Base-by-base conservation (phyloP, 37 sponge, comb jelly and placozoan genomes). In the Cliona cf. orientalis region DNA sequence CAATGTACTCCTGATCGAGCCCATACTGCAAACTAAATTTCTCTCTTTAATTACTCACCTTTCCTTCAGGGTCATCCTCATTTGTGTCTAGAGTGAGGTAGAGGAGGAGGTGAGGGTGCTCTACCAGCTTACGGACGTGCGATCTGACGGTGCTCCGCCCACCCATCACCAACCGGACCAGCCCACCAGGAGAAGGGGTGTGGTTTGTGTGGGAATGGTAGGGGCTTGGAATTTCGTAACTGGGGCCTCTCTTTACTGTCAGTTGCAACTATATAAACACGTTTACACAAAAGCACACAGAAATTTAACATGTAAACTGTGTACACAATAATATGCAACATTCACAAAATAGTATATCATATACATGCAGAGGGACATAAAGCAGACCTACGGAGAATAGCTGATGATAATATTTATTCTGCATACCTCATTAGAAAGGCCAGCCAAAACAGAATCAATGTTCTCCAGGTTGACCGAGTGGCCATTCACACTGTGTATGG, bases 21-120 rank as follows among this genome's bases (percentile, higher is more conserved):
- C n/a, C n/a, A n/a, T n/a, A n/a, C n/a, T n/a, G n/a, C n/a, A n/a
- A n/a, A n/a, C n/a, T n/a, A 61, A 6, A 5, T 61, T 61, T 37
- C 17, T 25, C 5, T 14, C 23, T 56, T 26, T 46, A 33, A 70
- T 0, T 36, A 66, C 86, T 26, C 43, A 84, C 90, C 61, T 74
- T 80, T 28, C 75, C 80, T 19, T 75, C 44, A 39, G 67, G 78
- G 49, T 90, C 90, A 58, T 84, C 86, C 28, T 90, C 90, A 5
- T 74, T 58, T 32, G 90, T 90, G 63, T 90, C 80, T 12, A 90
- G 75, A 2, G 90, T 90, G 49, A 90, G 70, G 65, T 80, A 90
- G 45, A 90, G 69, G 39, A 90, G 53, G 37, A 90, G 46, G 66
- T 72, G 73, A 35, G 68, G 21, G 64, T 62, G 77, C 36, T 40